These are phyloP conservation scores for Chloebia gouldiae DNA, from an alignment of 2,113 vertebrate species.

Conservation along the genomic window DNA sequence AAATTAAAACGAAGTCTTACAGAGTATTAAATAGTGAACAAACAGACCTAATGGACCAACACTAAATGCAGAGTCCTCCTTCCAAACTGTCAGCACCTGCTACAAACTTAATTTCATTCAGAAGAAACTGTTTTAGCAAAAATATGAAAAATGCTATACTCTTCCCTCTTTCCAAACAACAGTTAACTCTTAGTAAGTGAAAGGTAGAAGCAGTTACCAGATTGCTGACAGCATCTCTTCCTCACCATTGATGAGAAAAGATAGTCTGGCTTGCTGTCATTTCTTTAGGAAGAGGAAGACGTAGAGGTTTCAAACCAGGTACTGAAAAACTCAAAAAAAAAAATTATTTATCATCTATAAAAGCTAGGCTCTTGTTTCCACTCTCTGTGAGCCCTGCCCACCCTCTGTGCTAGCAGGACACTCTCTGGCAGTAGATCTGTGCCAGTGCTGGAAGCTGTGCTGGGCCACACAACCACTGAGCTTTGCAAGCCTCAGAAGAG, in stretches of 20 bases:
- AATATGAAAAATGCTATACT: background rate
- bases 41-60: background rate
- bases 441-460: background rate
- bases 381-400: background rate
- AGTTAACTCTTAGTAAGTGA: background rate
- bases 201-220: background rate
- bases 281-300: background rate
- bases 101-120: background rate
- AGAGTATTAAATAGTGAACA: background rate
- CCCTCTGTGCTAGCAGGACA: background rate
- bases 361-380: background rate
- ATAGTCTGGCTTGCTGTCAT: background rate
- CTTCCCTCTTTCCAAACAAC: background rate
- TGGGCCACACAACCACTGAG: background rate
- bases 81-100: background rate
- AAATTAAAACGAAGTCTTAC: background rate
- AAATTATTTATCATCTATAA: background rate
- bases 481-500: fast-evolving
- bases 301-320: background rate
- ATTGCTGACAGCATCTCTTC: background rate
- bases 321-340: background rate
- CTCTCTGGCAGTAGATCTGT: background rate
- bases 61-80: background rate
- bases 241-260: background rate
- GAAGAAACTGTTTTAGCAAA: background rate